These are phyloP conservation scores for Zaprionus nigranus DNA, from an alignment of 1,140 invertebrate genomes.

Conservation along the genomic window DNA sequence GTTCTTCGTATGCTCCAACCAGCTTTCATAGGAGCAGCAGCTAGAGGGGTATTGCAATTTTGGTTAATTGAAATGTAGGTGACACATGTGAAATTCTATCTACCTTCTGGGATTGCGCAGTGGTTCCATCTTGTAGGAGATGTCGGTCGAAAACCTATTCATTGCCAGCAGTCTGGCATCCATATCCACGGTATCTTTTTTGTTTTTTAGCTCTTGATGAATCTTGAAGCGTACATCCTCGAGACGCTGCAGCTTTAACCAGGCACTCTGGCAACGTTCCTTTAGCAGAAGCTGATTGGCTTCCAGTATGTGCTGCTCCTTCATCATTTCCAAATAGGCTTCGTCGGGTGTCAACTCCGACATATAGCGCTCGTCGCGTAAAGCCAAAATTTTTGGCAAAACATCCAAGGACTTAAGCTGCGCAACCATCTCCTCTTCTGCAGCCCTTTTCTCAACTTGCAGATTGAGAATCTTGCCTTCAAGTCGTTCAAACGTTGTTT, in stretches of 20 bases:
- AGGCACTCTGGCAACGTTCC: conserved; percentile 90
- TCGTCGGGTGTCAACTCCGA: conserved; percentile 93
- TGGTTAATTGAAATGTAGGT: not conserved
- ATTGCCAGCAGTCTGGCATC: conserved; percentile 91
- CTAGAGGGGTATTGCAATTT: conserved; percentile 63
- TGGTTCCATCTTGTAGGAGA: conserved; percentile 92
- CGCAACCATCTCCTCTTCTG: conserved; percentile 91
- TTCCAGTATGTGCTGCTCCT: conserved; percentile 91
- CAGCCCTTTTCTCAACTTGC: conserved; percentile 91
- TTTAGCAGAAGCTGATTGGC: conserved; percentile 90
- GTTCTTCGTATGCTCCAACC: conserved; percentile 91
- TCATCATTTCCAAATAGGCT: conserved; percentile 92
- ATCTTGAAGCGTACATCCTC: conserved; percentile 92
- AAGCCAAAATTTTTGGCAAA: conserved; percentile 91
- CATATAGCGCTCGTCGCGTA: conserved; percentile 90
- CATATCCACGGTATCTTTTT: conserved; percentile 90
- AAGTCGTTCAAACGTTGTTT: conserved; percentile 88
- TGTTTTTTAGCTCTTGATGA: conserved; percentile 91
- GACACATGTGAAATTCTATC: not conserved
- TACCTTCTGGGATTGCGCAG: conserved; percentile 90
- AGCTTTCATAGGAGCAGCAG: conserved; percentile 90
- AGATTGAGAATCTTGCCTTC: conserved; percentile 89
- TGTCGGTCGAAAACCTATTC: conserved; percentile 90
- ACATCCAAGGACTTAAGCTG: conserved; percentile 90
- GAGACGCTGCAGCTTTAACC: conserved; percentile 93